A percentile compares a stretch with the other conserved stretches of the same genome.
These are phyloP conservation scores for Himalopsyche phryganea DNA, from an alignment of 1,140 invertebrate species.

Conservation along the genomic window DNA sequence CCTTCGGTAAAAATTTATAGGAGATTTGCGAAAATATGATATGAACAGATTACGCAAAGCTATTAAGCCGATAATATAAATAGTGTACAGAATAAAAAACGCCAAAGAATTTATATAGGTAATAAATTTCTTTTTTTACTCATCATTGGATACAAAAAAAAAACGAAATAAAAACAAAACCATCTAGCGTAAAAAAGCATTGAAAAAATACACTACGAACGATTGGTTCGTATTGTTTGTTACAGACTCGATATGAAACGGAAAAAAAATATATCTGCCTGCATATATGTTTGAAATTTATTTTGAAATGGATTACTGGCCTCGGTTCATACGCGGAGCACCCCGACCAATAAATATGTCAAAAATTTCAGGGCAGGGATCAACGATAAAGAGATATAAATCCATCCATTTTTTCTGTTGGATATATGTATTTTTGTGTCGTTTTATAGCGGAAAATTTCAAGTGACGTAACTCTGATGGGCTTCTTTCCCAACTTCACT, in stretches of 20 bases:
- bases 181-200: background rate
- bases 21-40: too few relatives aligned
- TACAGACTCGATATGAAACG: background rate
- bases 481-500: background rate
- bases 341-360: constrained; percentile 33
- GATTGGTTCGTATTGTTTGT: constrained; percentile 5
- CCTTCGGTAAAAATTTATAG: too few relatives aligned
- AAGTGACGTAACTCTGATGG: too few relatives aligned
- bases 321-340: constrained; percentile 31
- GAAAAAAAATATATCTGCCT: constrained; percentile 8
- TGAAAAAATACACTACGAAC: background rate
- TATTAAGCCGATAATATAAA: too few relatives aligned
- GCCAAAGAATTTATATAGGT: too few relatives aligned
- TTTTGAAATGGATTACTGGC: constrained; percentile 29
- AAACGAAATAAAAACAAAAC: background rate
- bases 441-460: constrained; percentile 10
- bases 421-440: constrained; percentile 23
- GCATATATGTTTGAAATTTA: constrained; percentile 15
- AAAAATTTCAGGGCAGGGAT: constrained; percentile 33
- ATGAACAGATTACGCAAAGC: too few relatives aligned
- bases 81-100: too few relatives aligned
- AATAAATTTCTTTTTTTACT: background rate
- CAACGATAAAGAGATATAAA: constrained; percentile 34
- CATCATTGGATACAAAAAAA: constrained; percentile 2
- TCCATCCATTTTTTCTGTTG: constrained; percentile 27